A percentile compares a stretch with the other conserved stretches of the same genome.
These are phyloP conservation scores for Lamellibrachia luymesi DNA, from an alignment of 1,140 invertebrate genomes.

Conservation along the genomic window DNA sequence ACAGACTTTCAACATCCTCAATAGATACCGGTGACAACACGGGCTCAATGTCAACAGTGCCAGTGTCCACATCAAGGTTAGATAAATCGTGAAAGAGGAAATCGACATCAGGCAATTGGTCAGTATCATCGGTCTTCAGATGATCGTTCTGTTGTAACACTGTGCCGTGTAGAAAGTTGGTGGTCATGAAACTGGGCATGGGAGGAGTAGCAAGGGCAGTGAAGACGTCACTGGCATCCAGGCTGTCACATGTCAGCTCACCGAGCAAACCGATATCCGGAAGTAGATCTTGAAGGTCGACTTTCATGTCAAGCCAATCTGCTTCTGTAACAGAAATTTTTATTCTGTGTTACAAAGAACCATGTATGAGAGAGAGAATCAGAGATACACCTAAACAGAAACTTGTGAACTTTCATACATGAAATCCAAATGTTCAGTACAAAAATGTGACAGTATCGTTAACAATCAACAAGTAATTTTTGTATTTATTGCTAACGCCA, in stretches of 20 bases:
- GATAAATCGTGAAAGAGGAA: background rate
- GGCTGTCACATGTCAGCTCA: background rate
- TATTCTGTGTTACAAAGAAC: background rate
- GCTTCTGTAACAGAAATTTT: background rate
- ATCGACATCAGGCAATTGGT: background rate
- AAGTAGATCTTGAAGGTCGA: constrained; percentile 19
- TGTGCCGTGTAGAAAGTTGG: background rate
- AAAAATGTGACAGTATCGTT: background rate
- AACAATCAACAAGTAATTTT: background rate
- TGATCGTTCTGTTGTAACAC: constrained; percentile 13
- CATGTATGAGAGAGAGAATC: too few species aligned
- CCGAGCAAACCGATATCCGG: background rate
- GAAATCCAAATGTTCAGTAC: too few species aligned
- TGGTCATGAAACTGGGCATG: background rate
- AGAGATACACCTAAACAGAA: too few species aligned
- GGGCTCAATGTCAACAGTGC: constrained; percentile 7
- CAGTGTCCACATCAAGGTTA: background rate
- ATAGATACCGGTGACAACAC: constrained; percentile 18
- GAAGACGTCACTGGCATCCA: background rate
- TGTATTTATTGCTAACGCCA: background rate
- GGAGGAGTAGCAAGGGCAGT: background rate
- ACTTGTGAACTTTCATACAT: too few species aligned
- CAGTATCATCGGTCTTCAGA: background rate
- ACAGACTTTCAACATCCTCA: constrained; percentile 23
- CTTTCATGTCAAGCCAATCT: constrained; percentile 19